Percentiles rank a stretch among this genome's conserved stretches.
Evolutionary conservation across 2,888 invertebrate genomes (phyloP).

Genomic region (Latheticus oryzae): DNA sequence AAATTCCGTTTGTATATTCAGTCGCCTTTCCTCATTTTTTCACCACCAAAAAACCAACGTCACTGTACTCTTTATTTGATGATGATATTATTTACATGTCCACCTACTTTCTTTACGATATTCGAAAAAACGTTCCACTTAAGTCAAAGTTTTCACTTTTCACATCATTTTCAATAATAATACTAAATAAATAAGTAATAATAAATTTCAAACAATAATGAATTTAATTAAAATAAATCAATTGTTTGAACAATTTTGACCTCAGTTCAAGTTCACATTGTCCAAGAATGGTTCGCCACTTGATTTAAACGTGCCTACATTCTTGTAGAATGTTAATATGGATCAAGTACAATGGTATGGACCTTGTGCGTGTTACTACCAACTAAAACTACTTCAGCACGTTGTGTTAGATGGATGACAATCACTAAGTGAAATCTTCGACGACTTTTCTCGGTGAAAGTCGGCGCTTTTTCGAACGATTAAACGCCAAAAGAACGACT

Average conservation of each 20-base stretch:
- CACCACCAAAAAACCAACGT: constrained; percentile 31
- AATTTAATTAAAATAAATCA: constrained; percentile 13
- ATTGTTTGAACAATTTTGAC: constrained; percentile 28
- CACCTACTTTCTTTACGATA: constrained; percentile 39
- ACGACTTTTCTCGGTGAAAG: constrained; percentile 41
- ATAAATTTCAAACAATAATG: constrained; percentile 1
- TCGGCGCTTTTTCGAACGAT: constrained; percentile 35
- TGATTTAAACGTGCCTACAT: constrained; percentile 44
- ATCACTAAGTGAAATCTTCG: constrained; percentile 37
- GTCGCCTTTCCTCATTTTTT: constrained; percentile 27
- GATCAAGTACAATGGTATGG: constrained; percentile 50
- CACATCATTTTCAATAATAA: no score
- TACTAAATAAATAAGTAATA: no score
- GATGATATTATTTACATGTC: constrained; percentile 38
- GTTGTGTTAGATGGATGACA: constrained; percentile 32
- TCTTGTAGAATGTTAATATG: constrained; percentile 48
- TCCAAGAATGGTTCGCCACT: constrained; percentile 45
- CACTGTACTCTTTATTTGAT: constrained; percentile 37
- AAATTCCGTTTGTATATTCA: constrained; percentile 15
- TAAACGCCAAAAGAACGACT: constrained; percentile 20
- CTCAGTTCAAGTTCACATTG: constrained; percentile 50
- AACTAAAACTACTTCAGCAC: constrained; percentile 28
- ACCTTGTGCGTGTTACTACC: constrained; percentile 47
- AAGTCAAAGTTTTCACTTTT: constrained; percentile 42
- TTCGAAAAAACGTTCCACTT: constrained; percentile 41